Evolutionary conservation across 2,888 invertebrate genomes (phyloP).

Genomic region (Tiphia femorata): DNA sequence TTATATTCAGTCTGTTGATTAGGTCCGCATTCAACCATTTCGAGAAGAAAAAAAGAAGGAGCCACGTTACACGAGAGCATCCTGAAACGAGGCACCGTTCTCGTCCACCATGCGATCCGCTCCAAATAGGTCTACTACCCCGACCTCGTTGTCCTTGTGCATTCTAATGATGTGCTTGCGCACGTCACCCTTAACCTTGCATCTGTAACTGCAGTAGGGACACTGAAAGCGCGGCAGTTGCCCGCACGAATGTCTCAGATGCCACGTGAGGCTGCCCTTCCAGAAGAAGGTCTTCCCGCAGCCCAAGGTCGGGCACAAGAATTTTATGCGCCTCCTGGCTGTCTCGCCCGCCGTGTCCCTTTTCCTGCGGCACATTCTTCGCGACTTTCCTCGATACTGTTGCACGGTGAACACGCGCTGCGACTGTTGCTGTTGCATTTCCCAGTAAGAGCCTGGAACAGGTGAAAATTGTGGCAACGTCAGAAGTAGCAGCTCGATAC

Average conservation of each 20-base stretch:
- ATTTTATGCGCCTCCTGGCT: background rate
- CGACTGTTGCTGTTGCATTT: background rate
- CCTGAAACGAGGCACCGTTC: too few species aligned
- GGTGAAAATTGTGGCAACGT: too few species aligned
- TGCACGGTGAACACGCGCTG: too few species aligned
- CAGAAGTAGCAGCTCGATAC: too few species aligned
- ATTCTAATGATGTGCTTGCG: conserved; percentile 39
- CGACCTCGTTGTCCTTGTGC: conserved; percentile 38
- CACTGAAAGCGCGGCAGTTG: conserved; percentile 52
- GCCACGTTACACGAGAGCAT: too few species aligned
- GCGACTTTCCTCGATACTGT: background rate
- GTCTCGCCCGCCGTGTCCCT: background rate
- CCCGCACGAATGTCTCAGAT: conserved; percentile 58
- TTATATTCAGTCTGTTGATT: too few species aligned
- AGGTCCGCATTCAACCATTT: too few species aligned
- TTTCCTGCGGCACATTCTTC: background rate
- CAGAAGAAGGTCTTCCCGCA: conserved; percentile 48
- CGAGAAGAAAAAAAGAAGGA: too few species aligned
- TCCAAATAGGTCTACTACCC: conserved; percentile 10
- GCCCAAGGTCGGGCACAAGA: background rate
- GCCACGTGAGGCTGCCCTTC: conserved; percentile 44
- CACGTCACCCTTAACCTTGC: conserved; percentile 53
- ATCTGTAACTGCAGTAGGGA: conserved; percentile 53
- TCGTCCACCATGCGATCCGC: too few species aligned
- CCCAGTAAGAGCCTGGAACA: background rate